Conservation (phyloP, 2,113 vertebrate species). For the Pelecanoides urinatrix region DNA sequence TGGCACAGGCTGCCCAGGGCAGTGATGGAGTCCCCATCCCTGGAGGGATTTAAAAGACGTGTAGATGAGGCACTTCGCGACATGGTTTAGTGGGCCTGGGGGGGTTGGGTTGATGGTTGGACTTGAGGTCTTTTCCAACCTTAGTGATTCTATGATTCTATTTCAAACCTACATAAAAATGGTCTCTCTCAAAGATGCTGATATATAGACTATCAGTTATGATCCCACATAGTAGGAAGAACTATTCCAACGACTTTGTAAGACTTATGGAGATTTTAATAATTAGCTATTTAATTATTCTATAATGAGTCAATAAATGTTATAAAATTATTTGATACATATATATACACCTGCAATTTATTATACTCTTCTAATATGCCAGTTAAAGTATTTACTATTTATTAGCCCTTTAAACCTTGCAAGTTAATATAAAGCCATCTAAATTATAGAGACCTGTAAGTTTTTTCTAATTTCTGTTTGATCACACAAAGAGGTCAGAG, state of each 20-base stretch:
- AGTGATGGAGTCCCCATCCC: no score
- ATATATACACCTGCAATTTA: neutral
- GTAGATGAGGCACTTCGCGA: no score
- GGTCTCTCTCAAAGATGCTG: neutral
- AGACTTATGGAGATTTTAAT: rapidly evolving
- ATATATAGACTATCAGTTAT: neutral
- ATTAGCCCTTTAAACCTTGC: neutral
- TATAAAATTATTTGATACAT: neutral
- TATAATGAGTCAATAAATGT: neutral
- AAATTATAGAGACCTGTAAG: neutral
- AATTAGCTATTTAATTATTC: neutral
- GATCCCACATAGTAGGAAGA: neutral
- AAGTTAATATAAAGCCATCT: neutral
- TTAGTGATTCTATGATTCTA: no score
- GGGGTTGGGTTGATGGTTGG: no score
- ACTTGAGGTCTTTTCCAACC: no score
- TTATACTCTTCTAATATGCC: neutral
- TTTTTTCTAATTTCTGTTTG: neutral
- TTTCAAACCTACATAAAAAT: neutral
- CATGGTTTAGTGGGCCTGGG: no score
- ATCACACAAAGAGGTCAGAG: neutral
- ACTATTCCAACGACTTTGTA: neutral
- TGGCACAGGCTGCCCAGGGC: no score
- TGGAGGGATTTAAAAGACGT: no score
- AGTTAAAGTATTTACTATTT: neutral